phyloP scores from a whole-genome alignment of 2,888 invertebrate genomes.

The Papilio demoleus region DNA sequence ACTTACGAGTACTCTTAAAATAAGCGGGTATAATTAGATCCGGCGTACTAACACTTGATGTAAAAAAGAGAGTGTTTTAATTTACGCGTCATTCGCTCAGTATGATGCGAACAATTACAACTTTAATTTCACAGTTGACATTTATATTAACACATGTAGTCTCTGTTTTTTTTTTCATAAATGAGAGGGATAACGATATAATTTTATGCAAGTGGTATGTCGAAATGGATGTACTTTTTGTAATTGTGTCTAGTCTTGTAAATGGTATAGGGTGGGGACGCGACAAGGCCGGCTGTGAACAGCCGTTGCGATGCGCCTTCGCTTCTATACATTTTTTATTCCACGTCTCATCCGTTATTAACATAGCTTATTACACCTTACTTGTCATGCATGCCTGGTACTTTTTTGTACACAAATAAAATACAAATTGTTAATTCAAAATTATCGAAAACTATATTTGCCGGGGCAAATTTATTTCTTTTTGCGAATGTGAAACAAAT shows the following conservation, averaged over 20 bases:
- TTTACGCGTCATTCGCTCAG: slow-evolving; percentile 7
- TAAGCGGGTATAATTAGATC: slow-evolving; percentile 32
- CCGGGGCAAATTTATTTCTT: background rate
- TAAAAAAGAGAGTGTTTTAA: slow-evolving; percentile 5
- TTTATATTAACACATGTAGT: background rate
- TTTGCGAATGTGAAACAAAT: background rate
- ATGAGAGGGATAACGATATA: slow-evolving; percentile 17
- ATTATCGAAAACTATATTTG: background rate
- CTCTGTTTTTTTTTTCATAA: background rate
- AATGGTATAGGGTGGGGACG: slow-evolving; percentile 69
- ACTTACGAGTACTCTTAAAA: slow-evolving; percentile 36
- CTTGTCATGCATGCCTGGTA: slow-evolving; percentile 41
- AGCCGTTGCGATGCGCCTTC: slow-evolving; percentile 46
- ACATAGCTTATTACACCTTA: slow-evolving; percentile 35
- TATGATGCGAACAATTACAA: slow-evolving; percentile 25
- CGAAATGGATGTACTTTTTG: slow-evolving; percentile 39
- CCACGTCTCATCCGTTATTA: slow-evolving; percentile 3
- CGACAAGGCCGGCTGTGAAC: slow-evolving; percentile 73
- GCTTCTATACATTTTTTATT: slow-evolving; percentile 37
- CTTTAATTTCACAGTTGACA: background rate
- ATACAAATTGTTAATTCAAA: slow-evolving; percentile 4
- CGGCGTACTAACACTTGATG: slow-evolving; percentile 24
- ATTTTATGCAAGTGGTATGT: background rate
- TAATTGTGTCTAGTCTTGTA: slow-evolving; percentile 74
- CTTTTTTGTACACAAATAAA: background rate